Evolutionary conservation across 1,140 invertebrate genomes (phyloP).

Genomic region (Neelides sp.): DNA sequence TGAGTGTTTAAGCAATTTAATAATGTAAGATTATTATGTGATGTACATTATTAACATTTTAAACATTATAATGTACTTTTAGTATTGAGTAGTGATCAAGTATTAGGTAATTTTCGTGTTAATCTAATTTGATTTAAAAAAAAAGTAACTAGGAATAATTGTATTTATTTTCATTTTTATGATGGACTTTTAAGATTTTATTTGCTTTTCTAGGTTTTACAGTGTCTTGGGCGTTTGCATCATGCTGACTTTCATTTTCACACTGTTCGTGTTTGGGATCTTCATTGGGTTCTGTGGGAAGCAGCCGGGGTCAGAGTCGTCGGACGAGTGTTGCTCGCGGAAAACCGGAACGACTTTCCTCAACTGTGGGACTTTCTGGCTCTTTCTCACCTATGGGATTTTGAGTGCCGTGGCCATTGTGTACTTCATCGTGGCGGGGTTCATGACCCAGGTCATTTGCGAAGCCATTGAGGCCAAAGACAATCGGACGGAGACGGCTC

Average conservation of each 20-base stretch:
- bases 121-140: no score
- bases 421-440: constrained; percentile 18
- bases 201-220: constrained; percentile 19
- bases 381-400: constrained; percentile 14
- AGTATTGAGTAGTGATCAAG: no score
- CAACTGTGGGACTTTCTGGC: constrained; percentile 27
- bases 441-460: constrained; percentile 21
- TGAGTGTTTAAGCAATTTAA: no score
- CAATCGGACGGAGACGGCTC: constrained; percentile 21
- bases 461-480: constrained; percentile 19
- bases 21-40: no score
- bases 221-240: constrained; percentile 20
- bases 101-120: no score
- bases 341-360: constrained; percentile 23
- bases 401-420: constrained; percentile 12
- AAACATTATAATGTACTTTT: no score
- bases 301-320: constrained; percentile 26
- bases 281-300: constrained; percentile 29
- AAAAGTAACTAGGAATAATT: no score
- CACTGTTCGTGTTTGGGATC: constrained; percentile 22
- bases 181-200: constrained; percentile 1
- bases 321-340: constrained; percentile 25
- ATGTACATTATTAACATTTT: no score
- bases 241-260: constrained; percentile 22
- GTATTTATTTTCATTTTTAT: no score